A percentile compares a stretch with the other conserved stretches of the same genome.
phyloP scores from a whole-genome alignment of 2,888 invertebrate species.

The Mellilla xanthometata region DNA sequence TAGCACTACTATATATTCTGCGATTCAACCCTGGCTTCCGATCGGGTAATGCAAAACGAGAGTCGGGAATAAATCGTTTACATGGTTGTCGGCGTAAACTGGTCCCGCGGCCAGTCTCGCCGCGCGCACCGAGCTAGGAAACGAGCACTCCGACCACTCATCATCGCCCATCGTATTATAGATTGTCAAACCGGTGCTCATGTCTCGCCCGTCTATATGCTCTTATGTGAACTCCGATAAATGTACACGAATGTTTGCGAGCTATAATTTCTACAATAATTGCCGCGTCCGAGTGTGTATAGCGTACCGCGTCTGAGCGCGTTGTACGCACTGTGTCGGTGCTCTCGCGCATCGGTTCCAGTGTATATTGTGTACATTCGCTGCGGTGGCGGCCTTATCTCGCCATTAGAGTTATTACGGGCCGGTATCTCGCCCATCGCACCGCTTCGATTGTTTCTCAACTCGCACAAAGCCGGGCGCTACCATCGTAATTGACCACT shows the following conservation, averaged over 20 bases:
- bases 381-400: slow-evolving; percentile 74
- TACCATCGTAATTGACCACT: slow-evolving; percentile 79
- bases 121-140: slow-evolving; percentile 52
- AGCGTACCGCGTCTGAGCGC: slow-evolving; percentile 53
- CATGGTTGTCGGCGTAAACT: slow-evolving; percentile 82
- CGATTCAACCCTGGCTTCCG: slow-evolving; percentile 64
- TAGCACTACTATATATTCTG: no score
- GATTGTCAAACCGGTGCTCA: slow-evolving; percentile 23
- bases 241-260: slow-evolving; percentile 8
- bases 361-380: slow-evolving; percentile 53
- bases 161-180: slow-evolving; percentile 30
- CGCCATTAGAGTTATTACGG: slow-evolving; percentile 81
- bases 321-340: slow-evolving; percentile 54
- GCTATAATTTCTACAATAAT: slow-evolving; percentile 20
- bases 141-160: slow-evolving; percentile 53
- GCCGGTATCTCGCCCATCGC: slow-evolving; percentile 77
- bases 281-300: neutral
- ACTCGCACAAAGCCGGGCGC: slow-evolving; percentile 68
- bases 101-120: slow-evolving; percentile 62
- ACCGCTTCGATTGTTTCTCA: slow-evolving; percentile 81
- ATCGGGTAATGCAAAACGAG: slow-evolving; percentile 80
- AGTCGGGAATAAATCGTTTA: slow-evolving; percentile 80
- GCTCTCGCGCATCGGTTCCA: slow-evolving; percentile 50
- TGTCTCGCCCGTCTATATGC: slow-evolving; percentile 9
- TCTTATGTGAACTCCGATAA: slow-evolving; percentile 2